These are phyloP conservation scores for Lasiurus cinereus DNA, from an alignment of 2,113 vertebrate species.

Conservation along the genomic window DNA sequence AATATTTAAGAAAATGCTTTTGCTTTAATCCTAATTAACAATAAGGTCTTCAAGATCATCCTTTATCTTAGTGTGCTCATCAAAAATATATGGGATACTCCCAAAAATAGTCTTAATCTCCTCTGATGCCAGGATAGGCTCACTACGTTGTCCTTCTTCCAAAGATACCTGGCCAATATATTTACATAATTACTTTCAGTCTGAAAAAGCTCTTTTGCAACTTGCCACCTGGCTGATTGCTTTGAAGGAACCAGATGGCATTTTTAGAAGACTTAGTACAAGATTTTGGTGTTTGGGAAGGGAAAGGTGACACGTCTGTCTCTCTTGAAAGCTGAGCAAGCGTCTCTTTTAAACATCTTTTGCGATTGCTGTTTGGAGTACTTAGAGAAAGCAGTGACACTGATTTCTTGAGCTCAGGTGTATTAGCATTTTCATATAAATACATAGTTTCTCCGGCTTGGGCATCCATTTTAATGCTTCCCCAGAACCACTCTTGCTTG, in stretches of 20 bases:
- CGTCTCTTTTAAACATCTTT: constrained; percentile 94
- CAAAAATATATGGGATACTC: no score
- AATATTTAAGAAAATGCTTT: constrained; percentile 97
- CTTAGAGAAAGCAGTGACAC: constrained; percentile 95
- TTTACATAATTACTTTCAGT: constrained; percentile 99
- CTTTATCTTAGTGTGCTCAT: constrained; percentile 80
- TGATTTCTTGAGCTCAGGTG: constrained; percentile 96
- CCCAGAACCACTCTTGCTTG: constrained; percentile 99
- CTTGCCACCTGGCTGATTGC: constrained; percentile 98
- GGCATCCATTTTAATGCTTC: constrained; percentile 99
- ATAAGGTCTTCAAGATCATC: constrained; percentile 96
- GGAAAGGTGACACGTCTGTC: constrained; percentile 95
- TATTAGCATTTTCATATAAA: constrained; percentile 96
- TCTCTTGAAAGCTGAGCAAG: constrained; percentile 96
- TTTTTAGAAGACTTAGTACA: constrained; percentile 92
- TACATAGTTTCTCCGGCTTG: constrained; percentile 98
- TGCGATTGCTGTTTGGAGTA: constrained; percentile 96
- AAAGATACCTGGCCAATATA: constrained; percentile 90
- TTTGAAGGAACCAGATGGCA: constrained; percentile 91
- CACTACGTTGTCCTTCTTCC: no score
- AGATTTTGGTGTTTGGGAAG: constrained; percentile 92
- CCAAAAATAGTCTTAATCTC: no score
- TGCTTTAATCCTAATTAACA: constrained; percentile 95
- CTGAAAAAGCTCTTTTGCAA: constrained; percentile 98
- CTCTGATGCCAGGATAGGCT: no score